A percentile compares a stretch with the other conserved stretches of the same genome.
Conservation (phyloP, 2,797 vertebrate species). For the Rhinatrema bivittatum region DNA sequence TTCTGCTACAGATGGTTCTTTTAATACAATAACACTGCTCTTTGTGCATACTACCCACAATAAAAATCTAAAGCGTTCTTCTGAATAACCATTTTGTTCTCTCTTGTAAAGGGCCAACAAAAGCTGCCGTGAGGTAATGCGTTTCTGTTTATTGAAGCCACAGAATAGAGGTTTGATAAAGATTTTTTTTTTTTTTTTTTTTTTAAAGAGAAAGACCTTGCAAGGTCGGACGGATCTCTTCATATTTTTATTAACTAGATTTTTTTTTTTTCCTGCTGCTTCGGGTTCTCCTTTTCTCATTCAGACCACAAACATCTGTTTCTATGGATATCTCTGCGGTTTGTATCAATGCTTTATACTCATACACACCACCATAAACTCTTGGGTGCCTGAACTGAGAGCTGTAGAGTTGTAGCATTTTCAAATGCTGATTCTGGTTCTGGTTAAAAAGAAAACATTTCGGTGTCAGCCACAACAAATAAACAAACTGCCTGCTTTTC, state of each 20-base stretch:
- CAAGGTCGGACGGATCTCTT: constrained; percentile 79
- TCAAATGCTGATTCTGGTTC: no score
- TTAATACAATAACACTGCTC: constrained; percentile 99
- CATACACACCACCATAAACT: no score
- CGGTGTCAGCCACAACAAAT: no score
- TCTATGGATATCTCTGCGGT: constrained; percentile 40
- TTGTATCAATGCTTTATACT: constrained; percentile 30
- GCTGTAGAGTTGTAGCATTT: no score
- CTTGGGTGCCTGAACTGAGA: no score
- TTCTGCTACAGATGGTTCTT: constrained; percentile 99
- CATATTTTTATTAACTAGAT: constrained; percentile 56
- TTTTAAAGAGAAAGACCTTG: constrained; percentile 68
- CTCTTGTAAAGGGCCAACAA: constrained; percentile 98
- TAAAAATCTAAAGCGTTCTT: constrained; percentile 98
- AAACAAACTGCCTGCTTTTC: no score
- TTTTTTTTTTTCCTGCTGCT: constrained; percentile 51
- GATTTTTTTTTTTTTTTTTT: constrained; percentile 80
- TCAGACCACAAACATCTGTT: constrained; percentile 56
- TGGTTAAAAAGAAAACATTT: no score
- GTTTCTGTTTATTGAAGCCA: constrained; percentile 95
- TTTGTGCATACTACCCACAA: constrained; percentile 98
- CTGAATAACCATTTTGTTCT: constrained; percentile 99
- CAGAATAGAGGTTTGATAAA: constrained; percentile 98
- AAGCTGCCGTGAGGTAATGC: constrained; percentile 98
- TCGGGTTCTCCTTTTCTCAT: constrained; percentile 29